Evolutionary conservation across 2,888 invertebrate genomes (phyloP).

Genomic region (Troides oblongomaculatus): DNA sequence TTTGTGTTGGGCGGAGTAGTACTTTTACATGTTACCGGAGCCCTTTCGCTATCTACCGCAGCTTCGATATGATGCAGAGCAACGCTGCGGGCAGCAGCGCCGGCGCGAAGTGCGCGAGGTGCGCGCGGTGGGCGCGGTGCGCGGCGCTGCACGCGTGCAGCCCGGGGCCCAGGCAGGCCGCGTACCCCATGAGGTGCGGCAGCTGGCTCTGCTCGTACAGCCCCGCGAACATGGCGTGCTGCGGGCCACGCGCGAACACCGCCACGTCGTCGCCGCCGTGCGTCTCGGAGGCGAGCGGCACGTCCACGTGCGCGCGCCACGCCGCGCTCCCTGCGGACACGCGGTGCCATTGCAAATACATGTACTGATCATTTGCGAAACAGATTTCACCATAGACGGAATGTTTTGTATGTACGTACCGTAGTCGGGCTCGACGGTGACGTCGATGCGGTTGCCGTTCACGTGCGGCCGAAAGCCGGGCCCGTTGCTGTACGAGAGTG

Average conservation of each 20-base stretch:
- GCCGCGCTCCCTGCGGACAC: not conserved
- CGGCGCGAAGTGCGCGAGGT: not conserved
- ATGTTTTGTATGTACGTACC: conserved; percentile 24
- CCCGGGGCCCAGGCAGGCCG: conserved; percentile 84
- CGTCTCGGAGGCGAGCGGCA: conserved; percentile 81
- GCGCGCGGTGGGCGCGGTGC: conserved; percentile 62
- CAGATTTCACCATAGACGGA: no score
- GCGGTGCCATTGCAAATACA: no score
- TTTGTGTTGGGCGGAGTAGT: no score
- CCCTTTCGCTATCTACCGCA: no score
- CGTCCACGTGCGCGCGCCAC: conserved; percentile 47
- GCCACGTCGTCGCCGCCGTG: conserved; percentile 90
- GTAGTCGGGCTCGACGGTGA: conserved; percentile 38
- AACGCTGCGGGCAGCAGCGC: conserved; percentile 3
- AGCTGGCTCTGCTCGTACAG: conserved; percentile 88
- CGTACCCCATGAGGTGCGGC: conserved; percentile 84
- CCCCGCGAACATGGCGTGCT: conserved; percentile 87
- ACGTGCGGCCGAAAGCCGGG: conserved; percentile 64
- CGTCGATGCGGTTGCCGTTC: conserved; percentile 57
- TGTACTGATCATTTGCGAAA: no score
- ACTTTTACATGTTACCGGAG: no score
- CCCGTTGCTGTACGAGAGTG: conserved; percentile 80
- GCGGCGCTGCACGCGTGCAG: conserved; percentile 75
- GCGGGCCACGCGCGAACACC: conserved; percentile 85
- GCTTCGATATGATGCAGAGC: no score